Evolutionary conservation across 2,888 invertebrate species (phyloP).

Genomic region (Dione juno): DNA sequence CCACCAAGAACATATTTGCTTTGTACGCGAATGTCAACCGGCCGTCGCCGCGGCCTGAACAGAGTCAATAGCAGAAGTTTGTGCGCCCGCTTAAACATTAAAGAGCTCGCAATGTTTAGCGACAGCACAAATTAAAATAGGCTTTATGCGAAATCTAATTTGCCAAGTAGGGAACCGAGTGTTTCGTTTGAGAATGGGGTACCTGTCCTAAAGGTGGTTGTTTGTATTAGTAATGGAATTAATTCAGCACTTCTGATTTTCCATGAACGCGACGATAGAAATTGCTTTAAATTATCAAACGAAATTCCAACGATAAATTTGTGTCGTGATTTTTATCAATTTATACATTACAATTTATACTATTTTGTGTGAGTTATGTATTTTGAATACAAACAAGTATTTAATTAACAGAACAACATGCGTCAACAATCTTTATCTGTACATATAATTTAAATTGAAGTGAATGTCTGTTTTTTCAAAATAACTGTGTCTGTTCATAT

Average conservation of each 20-base stretch:
- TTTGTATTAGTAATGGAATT: slow-evolving; percentile 80
- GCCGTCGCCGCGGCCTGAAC: slow-evolving; percentile 58
- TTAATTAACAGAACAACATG: background rate
- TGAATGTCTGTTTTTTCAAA: too few relatives aligned
- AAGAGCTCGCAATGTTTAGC: slow-evolving; percentile 78
- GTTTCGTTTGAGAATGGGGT: slow-evolving; percentile 67
- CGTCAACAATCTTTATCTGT: background rate
- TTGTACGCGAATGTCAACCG: slow-evolving; percentile 74
- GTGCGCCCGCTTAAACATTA: slow-evolving; percentile 78
- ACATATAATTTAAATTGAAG: too few relatives aligned
- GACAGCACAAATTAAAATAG: slow-evolving; percentile 82
- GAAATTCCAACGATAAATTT: slow-evolving; percentile 29
- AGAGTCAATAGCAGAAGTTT: slow-evolving; percentile 68
- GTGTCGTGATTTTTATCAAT: background rate
- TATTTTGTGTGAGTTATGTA: too few relatives aligned
- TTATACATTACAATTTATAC: too few relatives aligned
- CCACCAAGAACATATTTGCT: slow-evolving; percentile 76
- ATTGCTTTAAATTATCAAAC: slow-evolving; percentile 56
- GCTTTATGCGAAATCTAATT: slow-evolving; percentile 82
- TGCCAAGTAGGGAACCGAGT: slow-evolving; percentile 72
- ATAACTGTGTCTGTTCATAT: too few relatives aligned
- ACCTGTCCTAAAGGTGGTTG: slow-evolving; percentile 65
- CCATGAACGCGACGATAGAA: slow-evolving; percentile 50
- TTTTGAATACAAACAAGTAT: background rate
- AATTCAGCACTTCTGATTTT: slow-evolving; percentile 70